These are phyloP conservation scores for Solea solea DNA, from an alignment of 2,113 vertebrate genomes.

Conservation along the genomic window DNA sequence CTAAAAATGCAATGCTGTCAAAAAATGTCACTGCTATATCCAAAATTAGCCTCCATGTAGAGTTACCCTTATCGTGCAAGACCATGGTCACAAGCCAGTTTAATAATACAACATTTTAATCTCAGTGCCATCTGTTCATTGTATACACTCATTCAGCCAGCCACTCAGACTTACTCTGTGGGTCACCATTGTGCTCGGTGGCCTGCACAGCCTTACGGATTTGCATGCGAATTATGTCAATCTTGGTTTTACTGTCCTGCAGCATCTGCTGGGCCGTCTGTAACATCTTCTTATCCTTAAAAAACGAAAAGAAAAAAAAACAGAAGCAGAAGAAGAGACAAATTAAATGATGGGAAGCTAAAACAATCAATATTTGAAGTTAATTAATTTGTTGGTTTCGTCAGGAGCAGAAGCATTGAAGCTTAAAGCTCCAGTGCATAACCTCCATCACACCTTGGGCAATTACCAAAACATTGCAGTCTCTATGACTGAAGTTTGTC, in stretches of 20 bases:
- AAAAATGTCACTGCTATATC: no score
- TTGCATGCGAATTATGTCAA: conserved; percentile 93
- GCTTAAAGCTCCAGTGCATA: no score
- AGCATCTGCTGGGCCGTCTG: conserved; percentile 92
- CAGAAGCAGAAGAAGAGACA: background rate
- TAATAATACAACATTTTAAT: background rate
- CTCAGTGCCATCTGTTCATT: background rate
- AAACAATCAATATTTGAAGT: background rate
- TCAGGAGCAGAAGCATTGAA: no score
- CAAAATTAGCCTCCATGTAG: no score
- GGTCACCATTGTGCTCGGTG: conserved; percentile 83
- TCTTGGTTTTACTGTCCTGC: conserved; percentile 93
- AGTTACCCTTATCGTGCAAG: background rate
- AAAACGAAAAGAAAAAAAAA: background rate
- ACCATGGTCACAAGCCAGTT: background rate
- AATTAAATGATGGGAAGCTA: conserved; percentile 2
- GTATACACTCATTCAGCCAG: no score
- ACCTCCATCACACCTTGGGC: no score
- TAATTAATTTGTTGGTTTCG: no score
- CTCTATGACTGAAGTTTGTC: no score
- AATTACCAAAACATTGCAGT: no score
- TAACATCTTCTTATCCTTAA: conserved; percentile 90
- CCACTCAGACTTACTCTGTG: conserved; percentile 72
- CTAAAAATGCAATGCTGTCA: no score
- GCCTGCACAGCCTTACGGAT: conserved; percentile 89